Evolutionary conservation across 2,888 invertebrate genomes (phyloP), one percentile per base, ranked within the genome.

Genomic region (Eupelmus urozonus): DNA sequence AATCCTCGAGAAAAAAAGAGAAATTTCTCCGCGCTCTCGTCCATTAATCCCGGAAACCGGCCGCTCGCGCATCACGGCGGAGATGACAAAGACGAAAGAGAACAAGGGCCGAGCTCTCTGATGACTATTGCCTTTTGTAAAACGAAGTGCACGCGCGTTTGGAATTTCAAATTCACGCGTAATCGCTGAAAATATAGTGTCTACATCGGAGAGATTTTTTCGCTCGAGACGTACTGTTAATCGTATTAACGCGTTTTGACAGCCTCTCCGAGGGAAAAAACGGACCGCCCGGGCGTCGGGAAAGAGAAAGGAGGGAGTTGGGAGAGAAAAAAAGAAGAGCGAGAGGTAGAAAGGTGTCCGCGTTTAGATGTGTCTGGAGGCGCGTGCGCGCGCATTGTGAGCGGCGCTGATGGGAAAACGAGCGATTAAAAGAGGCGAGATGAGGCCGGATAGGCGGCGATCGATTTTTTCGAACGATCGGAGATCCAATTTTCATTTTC

Each of bases 91-190:
- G 63, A 25, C 2, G 27, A 49, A 73, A 77, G 60, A 60, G 18
- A 27, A 42, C 18, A 27, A 40, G 34, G 40, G 3, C 4, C 18
- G 18, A 13, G n/a, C n/a, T n/a, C n/a, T n/a, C n/a, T n/a, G n/a
- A 69, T 62, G 69, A 69, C 75, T 69, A 27, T 55, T n/a, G 7
- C n/a, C 11, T 57, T 57, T 63, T 53, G n/a, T 45, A 16, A 45
- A 13, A 45, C 13, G 7, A 45, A 45, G 2, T 7, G 45, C 45
- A 23, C 18, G 16, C 27, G 2, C 29, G 27, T 7, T 16, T 16
- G 27, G 20, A 66, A 60, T 72, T 51, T 60, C 16, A 66, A 72
- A 77, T 77, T 76, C 65, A 70, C 63, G 51, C 55, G 63, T n/a
- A n/a, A n/a, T n/a, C n/a, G n/a, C n/a, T n/a, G n/a, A n/a, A n/a